These are phyloP conservation scores for Hepsetus odoe DNA, from an alignment of 2,113 vertebrate genomes.

Conservation along the genomic window DNA sequence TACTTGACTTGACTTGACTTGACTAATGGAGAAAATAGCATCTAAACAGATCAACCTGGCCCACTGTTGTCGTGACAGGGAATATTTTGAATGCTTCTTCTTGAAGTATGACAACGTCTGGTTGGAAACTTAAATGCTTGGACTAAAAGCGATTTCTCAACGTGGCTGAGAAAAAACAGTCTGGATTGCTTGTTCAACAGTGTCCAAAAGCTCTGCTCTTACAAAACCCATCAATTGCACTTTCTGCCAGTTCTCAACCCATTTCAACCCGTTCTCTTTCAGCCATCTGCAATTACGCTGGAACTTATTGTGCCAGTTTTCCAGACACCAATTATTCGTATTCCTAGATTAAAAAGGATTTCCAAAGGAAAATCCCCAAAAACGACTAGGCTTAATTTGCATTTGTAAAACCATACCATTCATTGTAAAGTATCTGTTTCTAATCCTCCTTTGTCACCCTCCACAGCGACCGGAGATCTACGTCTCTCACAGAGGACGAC, in stretches of 20 bases:
- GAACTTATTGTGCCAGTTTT: conserved; percentile 6
- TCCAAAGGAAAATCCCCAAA: conserved; percentile 9
- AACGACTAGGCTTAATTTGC: conserved; percentile 4
- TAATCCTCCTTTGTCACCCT: neutral
- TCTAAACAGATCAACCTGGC: conserved; percentile 33
- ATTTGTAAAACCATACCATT: conserved; percentile 1
- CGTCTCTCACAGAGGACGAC: neutral
- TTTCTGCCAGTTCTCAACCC: no score
- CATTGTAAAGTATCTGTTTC: neutral
- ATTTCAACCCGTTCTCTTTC: conserved; percentile 6
- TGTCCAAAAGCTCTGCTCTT: neutral
- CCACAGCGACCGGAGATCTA: conserved; percentile 47
- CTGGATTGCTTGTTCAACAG: neutral
- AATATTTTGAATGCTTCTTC: conserved; percentile 39
- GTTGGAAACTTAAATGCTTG: conserved; percentile 1
- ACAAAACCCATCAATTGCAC: conserved; percentile 1
- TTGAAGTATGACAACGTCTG: conserved; percentile 15
- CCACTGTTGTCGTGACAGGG: conserved; percentile 48
- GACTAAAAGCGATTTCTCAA: neutral
- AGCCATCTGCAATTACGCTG: neutral
- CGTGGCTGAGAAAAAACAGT: neutral
- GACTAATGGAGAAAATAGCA: conserved; percentile 34
- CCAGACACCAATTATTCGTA: conserved; percentile 18
- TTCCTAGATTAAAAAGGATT: conserved; percentile 20
- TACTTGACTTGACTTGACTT: no score